These are phyloP conservation scores for Drosophila fulvimacula DNA, from an alignment of 2,888 invertebrate species.

Conservation along the genomic window DNA sequence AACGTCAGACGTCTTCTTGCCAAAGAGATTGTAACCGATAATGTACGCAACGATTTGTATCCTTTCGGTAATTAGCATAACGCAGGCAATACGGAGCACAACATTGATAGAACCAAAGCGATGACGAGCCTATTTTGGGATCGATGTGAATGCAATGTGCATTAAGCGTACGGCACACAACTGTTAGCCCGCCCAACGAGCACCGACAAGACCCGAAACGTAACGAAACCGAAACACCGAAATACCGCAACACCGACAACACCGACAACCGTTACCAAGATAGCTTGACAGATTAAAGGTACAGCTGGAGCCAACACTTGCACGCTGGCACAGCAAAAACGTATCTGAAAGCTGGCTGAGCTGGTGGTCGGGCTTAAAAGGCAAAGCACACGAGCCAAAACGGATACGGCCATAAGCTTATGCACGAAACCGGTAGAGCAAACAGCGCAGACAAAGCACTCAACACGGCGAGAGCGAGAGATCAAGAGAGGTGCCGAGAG, in stretches of 20 bases:
- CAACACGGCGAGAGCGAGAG: not conserved
- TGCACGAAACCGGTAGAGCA: conserved; percentile 63
- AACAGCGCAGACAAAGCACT: conserved; percentile 4
- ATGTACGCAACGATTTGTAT: conserved; percentile 82
- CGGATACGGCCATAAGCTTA: conserved; percentile 71
- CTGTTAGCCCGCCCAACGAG: conserved; percentile 6
- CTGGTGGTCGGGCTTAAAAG: conserved; percentile 77
- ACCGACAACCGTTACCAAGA: conserved; percentile 8
- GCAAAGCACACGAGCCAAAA: conserved; percentile 66
- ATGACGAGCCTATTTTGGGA: conserved; percentile 71
- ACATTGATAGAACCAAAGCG: conserved; percentile 71
- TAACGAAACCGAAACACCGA: not conserved
- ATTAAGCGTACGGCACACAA: conserved; percentile 1
- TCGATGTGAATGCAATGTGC: conserved; percentile 7
- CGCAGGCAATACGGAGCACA: conserved; percentile 74
- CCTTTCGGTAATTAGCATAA: conserved; percentile 84
- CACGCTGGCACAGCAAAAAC: conserved; percentile 78
- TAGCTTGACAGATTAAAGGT: conserved; percentile 4
- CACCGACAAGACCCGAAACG: conserved; percentile 2
- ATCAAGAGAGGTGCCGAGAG: conserved; percentile 2
- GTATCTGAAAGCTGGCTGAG: conserved; percentile 81
- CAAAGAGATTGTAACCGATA: conserved; percentile 84
- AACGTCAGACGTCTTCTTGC: conserved; percentile 73
- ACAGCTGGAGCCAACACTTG: conserved; percentile 59
- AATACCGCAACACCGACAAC: not conserved